Conservation (phyloP, 2,113 vertebrate genomes). For the Catharus fuscescens region DNA sequence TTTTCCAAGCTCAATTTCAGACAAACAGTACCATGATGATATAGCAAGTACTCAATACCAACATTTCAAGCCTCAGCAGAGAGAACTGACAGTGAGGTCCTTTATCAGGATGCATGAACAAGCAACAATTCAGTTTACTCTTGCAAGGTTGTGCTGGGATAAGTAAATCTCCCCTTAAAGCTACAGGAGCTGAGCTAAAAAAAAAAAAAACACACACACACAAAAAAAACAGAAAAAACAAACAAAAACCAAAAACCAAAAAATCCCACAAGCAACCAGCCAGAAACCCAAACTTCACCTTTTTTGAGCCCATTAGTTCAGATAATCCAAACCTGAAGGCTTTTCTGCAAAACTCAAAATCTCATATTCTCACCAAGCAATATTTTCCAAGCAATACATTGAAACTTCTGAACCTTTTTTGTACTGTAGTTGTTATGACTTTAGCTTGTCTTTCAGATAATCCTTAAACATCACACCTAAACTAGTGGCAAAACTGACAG, state of each 20-base stretch:
- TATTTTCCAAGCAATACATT: not conserved
- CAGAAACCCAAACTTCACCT: not conserved
- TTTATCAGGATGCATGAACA: conserved; percentile 50
- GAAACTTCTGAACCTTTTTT: not conserved
- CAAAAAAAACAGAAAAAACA: not conserved
- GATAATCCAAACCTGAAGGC: not conserved
- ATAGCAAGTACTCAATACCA: conserved; percentile 31
- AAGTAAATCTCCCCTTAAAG: conserved; percentile 42
- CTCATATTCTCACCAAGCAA: not conserved
- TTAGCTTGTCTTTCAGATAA: not conserved
- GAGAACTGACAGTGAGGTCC: not conserved
- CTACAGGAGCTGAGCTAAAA: not conserved
- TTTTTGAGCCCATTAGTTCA: not conserved
- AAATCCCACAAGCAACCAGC: too few species aligned
- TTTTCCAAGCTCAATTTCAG: conserved; percentile 51
- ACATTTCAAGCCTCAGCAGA: conserved; percentile 16
- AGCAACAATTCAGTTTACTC: conserved; percentile 17
- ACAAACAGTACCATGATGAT: conserved; percentile 8
- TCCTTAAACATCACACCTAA: not conserved
- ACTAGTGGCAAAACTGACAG: not conserved
- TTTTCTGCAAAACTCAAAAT: not conserved
- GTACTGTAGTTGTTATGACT: not conserved
- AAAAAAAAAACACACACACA: not conserved
- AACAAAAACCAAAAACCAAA: not conserved
- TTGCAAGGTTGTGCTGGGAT: not conserved